Evolutionary conservation across 1,140 invertebrate genomes (phyloP).

Genomic region (Drosophila subobscura): DNA sequence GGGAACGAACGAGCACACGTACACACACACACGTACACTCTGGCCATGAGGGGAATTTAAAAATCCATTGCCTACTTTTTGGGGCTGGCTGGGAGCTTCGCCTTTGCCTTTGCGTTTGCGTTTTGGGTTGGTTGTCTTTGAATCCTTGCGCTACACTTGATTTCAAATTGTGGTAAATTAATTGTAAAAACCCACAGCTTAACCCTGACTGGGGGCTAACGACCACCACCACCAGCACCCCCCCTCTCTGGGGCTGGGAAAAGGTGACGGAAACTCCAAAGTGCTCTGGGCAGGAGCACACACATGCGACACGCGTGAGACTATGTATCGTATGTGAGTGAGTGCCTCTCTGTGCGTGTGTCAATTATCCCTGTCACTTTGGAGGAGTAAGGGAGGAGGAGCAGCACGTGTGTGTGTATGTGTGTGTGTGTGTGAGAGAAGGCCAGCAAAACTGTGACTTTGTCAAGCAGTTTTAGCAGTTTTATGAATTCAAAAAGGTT

Average conservation of each 20-base stretch:
- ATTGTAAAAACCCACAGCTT: slow-evolving; percentile 41
- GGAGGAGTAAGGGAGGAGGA: neutral
- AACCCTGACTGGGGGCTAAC: too few species aligned
- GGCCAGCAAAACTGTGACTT: slow-evolving; percentile 43
- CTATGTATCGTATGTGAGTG: slow-evolving; percentile 13
- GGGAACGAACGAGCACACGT: neutral
- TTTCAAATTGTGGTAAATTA: slow-evolving; percentile 73
- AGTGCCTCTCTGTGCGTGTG: slow-evolving; percentile 18
- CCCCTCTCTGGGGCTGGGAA: neutral
- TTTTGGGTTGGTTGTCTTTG: too few species aligned
- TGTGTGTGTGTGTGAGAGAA: slow-evolving; percentile 1
- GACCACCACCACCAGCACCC: too few species aligned
- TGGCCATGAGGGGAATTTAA: slow-evolving; percentile 18
- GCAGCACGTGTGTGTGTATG: neutral
- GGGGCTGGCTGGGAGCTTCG: slow-evolving; percentile 11
- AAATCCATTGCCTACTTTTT: slow-evolving; percentile 55
- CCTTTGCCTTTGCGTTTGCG: slow-evolving; percentile 16
- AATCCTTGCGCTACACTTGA: slow-evolving; percentile 36
- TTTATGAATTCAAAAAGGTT: slow-evolving; percentile 61
- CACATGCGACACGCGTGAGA: neutral
- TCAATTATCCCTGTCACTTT: slow-evolving; percentile 44
- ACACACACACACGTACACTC: neutral
- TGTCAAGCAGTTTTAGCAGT: slow-evolving; percentile 65
- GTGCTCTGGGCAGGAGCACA: neutral
- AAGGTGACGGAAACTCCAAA: slow-evolving; percentile 10